Percentiles rank a stretch among this genome's conserved stretches.
phyloP scores from a whole-genome alignment of 2,113 vertebrate genomes.

The Nothoprocta perdicaria region DNA sequence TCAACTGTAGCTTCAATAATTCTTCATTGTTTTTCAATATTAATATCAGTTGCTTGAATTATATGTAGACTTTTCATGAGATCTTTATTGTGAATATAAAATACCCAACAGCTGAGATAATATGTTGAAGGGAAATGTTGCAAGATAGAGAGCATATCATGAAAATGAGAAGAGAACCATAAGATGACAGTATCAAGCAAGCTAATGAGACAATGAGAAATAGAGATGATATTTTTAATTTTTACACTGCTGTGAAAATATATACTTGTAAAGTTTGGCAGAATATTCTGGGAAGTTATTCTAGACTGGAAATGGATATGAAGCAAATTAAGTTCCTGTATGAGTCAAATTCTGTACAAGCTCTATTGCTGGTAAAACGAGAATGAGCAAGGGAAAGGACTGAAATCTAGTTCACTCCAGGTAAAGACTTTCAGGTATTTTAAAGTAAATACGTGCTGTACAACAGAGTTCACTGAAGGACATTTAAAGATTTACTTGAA shows the following conservation, averaged over 20 bases:
- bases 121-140: background rate
- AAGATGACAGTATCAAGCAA: background rate
- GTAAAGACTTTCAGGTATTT: background rate
- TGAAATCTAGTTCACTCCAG: background rate
- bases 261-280: background rate
- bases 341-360: background rate
- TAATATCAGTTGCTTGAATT: background rate
- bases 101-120: background rate
- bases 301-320: background rate
- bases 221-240: background rate
- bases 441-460: background rate
- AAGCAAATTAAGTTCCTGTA: background rate
- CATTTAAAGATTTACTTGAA: background rate
- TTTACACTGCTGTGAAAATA: background rate
- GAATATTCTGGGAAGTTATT: background rate
- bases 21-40: background rate
- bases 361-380: background rate
- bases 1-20: background rate
- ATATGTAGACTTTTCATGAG: background rate
- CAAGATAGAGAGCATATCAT: fast-evolving
- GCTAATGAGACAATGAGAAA: background rate
- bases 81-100: background rate
- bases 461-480: background rate
- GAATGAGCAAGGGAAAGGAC: background rate
- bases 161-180: background rate